Percentiles rank a stretch among this genome's conserved stretches.
Conservation (phyloP, 2,888 invertebrate species). For the Dasypogon diadema region DNA sequence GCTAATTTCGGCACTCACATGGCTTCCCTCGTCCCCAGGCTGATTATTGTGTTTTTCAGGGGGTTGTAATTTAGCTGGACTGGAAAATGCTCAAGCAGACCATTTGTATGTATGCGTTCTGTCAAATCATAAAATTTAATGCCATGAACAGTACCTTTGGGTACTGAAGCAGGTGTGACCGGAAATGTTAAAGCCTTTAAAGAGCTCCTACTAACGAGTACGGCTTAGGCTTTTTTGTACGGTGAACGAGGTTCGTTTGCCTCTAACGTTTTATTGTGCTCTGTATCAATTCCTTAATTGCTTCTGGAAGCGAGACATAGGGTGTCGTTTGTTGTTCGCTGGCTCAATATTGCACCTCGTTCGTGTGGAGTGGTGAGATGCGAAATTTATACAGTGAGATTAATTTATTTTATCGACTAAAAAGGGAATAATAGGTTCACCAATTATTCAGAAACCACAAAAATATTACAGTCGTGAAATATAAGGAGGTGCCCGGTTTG, state of each 20-base stretch:
- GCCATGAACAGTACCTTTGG: constrained; percentile 9
- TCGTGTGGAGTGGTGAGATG: too few relatives aligned
- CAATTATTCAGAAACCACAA: too few relatives aligned
- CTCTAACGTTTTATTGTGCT: background rate
- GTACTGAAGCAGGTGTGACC: constrained; percentile 24
- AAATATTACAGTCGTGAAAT: too few relatives aligned
- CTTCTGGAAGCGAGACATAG: background rate
- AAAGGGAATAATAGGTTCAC: too few relatives aligned
- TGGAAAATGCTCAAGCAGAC: constrained; percentile 22
- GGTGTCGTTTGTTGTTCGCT: background rate
- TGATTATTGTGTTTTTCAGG: constrained; percentile 1
- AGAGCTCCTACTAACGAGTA: constrained; percentile 3
- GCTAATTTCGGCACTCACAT: constrained; percentile 10
- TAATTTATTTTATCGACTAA: too few relatives aligned
- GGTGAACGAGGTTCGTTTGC: background rate
- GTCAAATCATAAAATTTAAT: constrained; percentile 35
- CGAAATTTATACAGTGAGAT: too few relatives aligned
- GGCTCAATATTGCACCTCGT: too few relatives aligned
- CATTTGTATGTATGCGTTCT: constrained; percentile 31
- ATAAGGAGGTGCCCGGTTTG: too few relatives aligned
- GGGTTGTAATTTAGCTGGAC: constrained; percentile 7
- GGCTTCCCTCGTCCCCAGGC: background rate
- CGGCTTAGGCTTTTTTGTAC: background rate
- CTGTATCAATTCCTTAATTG: constrained; percentile 10
- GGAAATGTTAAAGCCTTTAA: constrained; percentile 12